Percentiles rank a stretch among this genome's conserved stretches.
phyloP scores from a whole-genome alignment of 2,113 vertebrate genomes.

The Carettochelys insculpta region DNA sequence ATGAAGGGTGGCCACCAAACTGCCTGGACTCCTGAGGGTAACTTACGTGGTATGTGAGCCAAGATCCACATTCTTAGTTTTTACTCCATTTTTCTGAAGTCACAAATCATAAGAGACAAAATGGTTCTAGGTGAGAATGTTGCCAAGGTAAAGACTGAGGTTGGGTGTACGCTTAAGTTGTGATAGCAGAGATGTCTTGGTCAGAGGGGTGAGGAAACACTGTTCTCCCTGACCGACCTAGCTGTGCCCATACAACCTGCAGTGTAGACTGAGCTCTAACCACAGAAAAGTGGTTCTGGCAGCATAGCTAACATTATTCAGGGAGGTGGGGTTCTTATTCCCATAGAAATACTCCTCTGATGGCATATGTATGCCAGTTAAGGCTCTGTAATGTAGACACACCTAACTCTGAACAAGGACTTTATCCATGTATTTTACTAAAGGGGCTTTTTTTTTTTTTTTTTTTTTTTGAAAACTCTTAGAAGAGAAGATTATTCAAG shows the following conservation, averaged over 20 bases:
- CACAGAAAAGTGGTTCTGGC: no score
- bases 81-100: background rate
- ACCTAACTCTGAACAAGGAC: background rate
- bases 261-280: no score
- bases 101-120: background rate
- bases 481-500: background rate
- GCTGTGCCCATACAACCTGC: no score
- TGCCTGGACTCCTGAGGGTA: background rate
- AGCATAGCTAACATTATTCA: background rate
- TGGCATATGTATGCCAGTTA: background rate
- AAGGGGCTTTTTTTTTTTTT: background rate
- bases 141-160: accelerated
- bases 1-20: accelerated
- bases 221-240: no score
- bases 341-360: background rate
- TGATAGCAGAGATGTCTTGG: no score
- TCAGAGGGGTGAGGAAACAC: no score
- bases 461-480: background rate
- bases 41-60: background rate
- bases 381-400: background rate
- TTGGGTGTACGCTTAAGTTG: background rate
- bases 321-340: background rate
- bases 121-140: background rate
- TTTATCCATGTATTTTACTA: background rate
- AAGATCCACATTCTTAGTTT: background rate